These are phyloP conservation scores for Agrochola litura DNA, from an alignment of 2,888 invertebrate species.

Conservation along the genomic window DNA sequence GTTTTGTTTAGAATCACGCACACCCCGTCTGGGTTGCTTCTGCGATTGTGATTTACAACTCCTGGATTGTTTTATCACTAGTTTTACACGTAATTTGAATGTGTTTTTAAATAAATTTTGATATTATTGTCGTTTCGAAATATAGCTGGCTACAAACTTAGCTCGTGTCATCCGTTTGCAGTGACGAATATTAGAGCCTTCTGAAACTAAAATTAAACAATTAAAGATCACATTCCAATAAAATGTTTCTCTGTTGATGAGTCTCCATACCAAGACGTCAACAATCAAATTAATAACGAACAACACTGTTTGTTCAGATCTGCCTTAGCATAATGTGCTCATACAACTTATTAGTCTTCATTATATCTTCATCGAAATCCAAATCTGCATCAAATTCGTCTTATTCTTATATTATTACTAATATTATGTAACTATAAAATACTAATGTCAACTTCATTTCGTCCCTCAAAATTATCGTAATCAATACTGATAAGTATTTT, in stretches of 20 bases:
- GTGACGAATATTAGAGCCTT: not conserved
- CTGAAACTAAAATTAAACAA: not conserved
- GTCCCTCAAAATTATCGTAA: not conserved
- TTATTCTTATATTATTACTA: not conserved
- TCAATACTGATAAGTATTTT: not conserved
- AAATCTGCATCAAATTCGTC: not conserved
- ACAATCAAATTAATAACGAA: constrained; percentile 10
- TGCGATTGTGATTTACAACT: constrained; percentile 86
- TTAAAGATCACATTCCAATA: not conserved
- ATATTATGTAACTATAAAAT: too few relatives aligned
- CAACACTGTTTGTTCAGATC: constrained; percentile 23
- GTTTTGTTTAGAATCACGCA: constrained; percentile 90
- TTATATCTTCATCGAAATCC: not conserved
- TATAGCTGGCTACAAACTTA: constrained; percentile 14
- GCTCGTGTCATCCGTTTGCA: not conserved
- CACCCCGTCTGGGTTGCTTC: constrained; percentile 82
- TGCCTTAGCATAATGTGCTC: not conserved
- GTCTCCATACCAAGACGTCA: not conserved
- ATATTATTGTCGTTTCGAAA: constrained; percentile 52
- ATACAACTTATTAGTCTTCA: not conserved
- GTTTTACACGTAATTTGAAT: constrained; percentile 74
- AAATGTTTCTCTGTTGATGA: not conserved
- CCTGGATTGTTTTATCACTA: constrained; percentile 79
- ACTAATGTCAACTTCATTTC: not conserved
- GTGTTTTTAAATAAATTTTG: constrained; percentile 62